Percentiles rank a stretch among this genome's conserved stretches.
Evolutionary conservation across 1,140 invertebrate genomes (phyloP).

Genomic region (Proales similis): DNA sequence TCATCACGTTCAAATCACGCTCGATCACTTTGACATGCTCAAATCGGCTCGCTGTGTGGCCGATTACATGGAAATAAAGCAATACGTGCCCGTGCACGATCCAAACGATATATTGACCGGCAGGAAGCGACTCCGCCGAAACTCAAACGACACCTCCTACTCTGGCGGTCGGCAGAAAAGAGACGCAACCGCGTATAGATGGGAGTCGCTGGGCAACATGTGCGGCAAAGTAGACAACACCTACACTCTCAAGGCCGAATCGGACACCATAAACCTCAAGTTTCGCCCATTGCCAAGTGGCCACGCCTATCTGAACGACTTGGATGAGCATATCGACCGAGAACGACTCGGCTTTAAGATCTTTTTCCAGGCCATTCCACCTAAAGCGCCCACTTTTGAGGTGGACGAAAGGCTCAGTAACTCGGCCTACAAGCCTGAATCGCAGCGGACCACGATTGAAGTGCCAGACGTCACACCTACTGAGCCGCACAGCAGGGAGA

Average conservation of each 20-base stretch:
- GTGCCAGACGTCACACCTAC: too few relatives aligned
- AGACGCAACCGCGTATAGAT: constrained; percentile 11
- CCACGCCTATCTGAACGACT: constrained; percentile 2
- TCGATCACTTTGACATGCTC: constrained; percentile 24
- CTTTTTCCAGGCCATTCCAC: constrained; percentile 34
- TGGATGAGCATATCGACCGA: neutral
- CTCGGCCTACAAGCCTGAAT: too few relatives aligned
- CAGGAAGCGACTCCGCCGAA: too few relatives aligned
- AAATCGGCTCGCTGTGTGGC: constrained; percentile 11
- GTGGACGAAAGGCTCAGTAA: too few relatives aligned
- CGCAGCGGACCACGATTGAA: too few relatives aligned
- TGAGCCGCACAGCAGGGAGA: too few relatives aligned
- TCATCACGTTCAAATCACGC: constrained; percentile 29
- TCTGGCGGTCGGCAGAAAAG: too few relatives aligned
- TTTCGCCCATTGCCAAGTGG: constrained; percentile 6
- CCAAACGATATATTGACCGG: too few relatives aligned
- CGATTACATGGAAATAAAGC: constrained; percentile 30
- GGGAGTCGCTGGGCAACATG: constrained; percentile 23
- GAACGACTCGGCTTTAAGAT: constrained; percentile 17
- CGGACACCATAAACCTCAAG: constrained; percentile 27
- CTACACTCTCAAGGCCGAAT: constrained; percentile 21
- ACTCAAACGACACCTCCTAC: too few relatives aligned
- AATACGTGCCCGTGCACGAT: too few relatives aligned
- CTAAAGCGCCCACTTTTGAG: neutral
- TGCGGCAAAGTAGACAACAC: constrained; percentile 17